A percentile compares a stretch with the other conserved stretches of the same genome.
Conservation (phyloP, 1,140 invertebrate genomes). For the Drosophila pseudoananassae region DNA sequence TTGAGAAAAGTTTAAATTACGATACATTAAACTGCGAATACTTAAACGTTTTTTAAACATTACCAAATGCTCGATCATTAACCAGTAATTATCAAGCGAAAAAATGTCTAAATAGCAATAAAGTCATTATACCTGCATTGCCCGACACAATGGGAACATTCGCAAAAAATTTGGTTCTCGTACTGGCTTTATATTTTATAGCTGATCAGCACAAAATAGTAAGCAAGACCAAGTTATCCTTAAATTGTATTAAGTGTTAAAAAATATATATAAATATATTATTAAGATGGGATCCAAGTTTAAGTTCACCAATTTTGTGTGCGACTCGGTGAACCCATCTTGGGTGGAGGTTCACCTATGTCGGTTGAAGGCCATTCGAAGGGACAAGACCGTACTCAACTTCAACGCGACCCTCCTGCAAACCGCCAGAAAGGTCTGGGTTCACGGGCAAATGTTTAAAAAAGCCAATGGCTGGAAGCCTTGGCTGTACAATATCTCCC, state of each 20-base stretch:
- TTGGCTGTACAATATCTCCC: conserved; percentile 12
- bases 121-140: too few species aligned
- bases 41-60: too few species aligned
- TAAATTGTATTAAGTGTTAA: too few species aligned
- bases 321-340: conserved; percentile 5
- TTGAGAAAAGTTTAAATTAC: too few species aligned
- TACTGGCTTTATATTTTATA: too few species aligned
- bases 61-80: too few species aligned
- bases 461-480: conserved; percentile 26
- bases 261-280: too few species aligned
- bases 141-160: too few species aligned
- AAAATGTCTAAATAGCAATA: too few species aligned
- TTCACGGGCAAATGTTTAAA: conserved; percentile 22
- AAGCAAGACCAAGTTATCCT: neutral
- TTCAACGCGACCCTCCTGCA: conserved; percentile 9
- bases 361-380: conserved; percentile 16
- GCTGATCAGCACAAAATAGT: neutral
- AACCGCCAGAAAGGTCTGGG: neutral
- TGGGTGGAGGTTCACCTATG: conserved; percentile 2
- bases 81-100: too few species aligned
- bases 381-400: conserved; percentile 3
- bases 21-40: too few species aligned
- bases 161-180: too few species aligned
- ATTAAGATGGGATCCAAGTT: neutral
- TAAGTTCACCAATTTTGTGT: conserved; percentile 10